Percentiles rank a stretch among this genome's conserved stretches.
Evolutionary conservation across 2,888 invertebrate genomes (phyloP).

Genomic region (Thymelicus sylvestris): DNA sequence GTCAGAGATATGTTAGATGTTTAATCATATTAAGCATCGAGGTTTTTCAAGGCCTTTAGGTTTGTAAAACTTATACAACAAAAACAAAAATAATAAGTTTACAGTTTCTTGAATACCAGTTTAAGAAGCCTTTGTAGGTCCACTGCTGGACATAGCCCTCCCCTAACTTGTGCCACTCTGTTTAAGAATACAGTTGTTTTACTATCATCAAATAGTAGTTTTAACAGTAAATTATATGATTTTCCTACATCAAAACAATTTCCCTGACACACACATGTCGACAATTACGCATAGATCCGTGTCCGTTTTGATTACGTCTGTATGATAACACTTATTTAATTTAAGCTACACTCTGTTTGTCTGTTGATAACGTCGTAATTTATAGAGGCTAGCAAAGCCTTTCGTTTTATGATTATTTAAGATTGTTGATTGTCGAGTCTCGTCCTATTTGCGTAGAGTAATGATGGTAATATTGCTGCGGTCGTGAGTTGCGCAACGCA

Average conservation of each 20-base stretch:
- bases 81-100: no score
- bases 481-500: slow-evolving; percentile 64
- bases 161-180: no score
- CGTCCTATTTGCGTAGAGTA: slow-evolving; percentile 65
- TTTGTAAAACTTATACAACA: no score
- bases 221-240: background rate
- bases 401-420: slow-evolving; percentile 75
- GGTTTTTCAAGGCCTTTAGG: no score
- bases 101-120: no score
- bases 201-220: no score
- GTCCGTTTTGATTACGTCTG: slow-evolving; percentile 75
- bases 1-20: no score
- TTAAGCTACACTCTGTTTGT: slow-evolving; percentile 70
- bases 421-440: slow-evolving; percentile 66
- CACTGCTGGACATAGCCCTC: no score
- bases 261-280: background rate
- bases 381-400: slow-evolving; percentile 76
- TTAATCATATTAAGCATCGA: no score
- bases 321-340: slow-evolving; percentile 78
- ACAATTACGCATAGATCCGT: slow-evolving; percentile 50
- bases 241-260: background rate
- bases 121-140: no score
- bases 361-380: slow-evolving; percentile 68
- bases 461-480: slow-evolving; percentile 55
- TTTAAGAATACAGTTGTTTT: no score